A percentile compares a stretch with the other conserved stretches of the same genome.
Conservation (phyloP, 2,113 vertebrate species). For the Procavia capensis region DNA sequence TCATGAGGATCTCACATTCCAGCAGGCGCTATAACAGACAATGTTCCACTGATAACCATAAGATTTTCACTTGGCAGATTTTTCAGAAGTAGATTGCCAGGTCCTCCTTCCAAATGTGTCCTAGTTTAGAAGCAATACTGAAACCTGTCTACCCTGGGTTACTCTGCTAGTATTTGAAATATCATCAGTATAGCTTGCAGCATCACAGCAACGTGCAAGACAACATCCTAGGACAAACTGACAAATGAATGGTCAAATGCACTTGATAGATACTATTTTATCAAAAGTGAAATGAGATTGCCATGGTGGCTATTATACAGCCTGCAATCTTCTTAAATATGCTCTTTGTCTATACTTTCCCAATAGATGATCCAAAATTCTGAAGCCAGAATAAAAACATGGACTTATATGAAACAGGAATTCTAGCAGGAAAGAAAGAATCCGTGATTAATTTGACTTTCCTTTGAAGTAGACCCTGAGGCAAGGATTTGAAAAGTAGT, state of each 20-base stretch:
- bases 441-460: constrained; percentile 41
- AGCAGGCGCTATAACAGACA: too few relatives aligned
- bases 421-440: constrained; percentile 34
- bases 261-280: constrained; percentile 31
- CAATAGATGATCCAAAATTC: constrained; percentile 19
- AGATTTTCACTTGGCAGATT: too few relatives aligned
- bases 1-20: not conserved
- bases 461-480: constrained; percentile 28
- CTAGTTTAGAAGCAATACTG: too few relatives aligned
- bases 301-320: not conserved
- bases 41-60: too few relatives aligned
- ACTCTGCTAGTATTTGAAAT: too few relatives aligned
- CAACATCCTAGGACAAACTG: not conserved
- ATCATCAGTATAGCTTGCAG: too few relatives aligned
- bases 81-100: too few relatives aligned
- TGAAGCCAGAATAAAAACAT: constrained; percentile 41
- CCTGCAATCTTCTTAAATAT: constrained; percentile 1
- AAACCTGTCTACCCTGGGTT: too few relatives aligned
- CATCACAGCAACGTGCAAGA: not conserved
- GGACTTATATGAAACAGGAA: not conserved
- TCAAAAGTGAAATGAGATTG: constrained; percentile 24
- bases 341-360: constrained; percentile 18
- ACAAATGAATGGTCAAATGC: not conserved
- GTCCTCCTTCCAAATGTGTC: too few relatives aligned
- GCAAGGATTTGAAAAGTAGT: constrained; percentile 14